Percentiles rank a stretch among this genome's conserved stretches.
Conservation (phyloP, 2,113 vertebrate species). For the Rhinolophus ferrumequinum region DNA sequence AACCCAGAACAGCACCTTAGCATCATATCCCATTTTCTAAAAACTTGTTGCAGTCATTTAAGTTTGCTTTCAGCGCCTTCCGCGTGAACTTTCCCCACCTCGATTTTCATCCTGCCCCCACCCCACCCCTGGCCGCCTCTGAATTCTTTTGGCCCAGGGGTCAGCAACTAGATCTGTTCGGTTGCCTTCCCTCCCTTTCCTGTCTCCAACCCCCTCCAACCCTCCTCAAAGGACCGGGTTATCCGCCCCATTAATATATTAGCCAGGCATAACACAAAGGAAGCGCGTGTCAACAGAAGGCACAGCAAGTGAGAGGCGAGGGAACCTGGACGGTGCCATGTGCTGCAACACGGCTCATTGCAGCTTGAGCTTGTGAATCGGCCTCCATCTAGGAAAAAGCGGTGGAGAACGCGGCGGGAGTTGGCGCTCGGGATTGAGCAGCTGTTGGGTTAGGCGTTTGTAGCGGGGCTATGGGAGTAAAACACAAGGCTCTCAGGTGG, state of each 20-base stretch:
- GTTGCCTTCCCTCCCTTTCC: conserved; percentile 49
- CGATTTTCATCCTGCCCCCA: conserved; percentile 3
- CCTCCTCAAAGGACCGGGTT: conserved; percentile 61
- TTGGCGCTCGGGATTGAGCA: neutral
- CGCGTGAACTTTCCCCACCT: conserved; percentile 41
- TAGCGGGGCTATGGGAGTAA: neutral
- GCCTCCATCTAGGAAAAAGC: neutral
- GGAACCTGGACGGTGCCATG: conserved; percentile 54
- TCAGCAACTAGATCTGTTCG: conserved; percentile 40
- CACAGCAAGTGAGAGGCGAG: conserved; percentile 20
- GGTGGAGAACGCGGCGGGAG: neutral
- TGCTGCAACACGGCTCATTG: conserved; percentile 35
- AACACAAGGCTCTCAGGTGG: neutral
- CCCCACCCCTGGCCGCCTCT: neutral
- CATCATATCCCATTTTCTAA: neutral
- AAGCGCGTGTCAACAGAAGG: conserved; percentile 75
- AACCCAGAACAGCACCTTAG: neutral
- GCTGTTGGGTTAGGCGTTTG: neutral
- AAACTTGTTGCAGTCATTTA: conserved; percentile 22
- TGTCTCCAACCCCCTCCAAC: conserved; percentile 40
- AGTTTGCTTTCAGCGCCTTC: neutral
- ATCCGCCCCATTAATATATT: conserved; percentile 74
- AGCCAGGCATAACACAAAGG: conserved; percentile 76
- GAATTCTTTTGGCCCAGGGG: conserved; percentile 76
- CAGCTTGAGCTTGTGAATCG: neutral